A percentile compares a stretch with the other conserved stretches of the same genome.
Evolutionary conservation across 2,113 vertebrate genomes (phyloP).

Genomic region (Macaca mulatta): DNA sequence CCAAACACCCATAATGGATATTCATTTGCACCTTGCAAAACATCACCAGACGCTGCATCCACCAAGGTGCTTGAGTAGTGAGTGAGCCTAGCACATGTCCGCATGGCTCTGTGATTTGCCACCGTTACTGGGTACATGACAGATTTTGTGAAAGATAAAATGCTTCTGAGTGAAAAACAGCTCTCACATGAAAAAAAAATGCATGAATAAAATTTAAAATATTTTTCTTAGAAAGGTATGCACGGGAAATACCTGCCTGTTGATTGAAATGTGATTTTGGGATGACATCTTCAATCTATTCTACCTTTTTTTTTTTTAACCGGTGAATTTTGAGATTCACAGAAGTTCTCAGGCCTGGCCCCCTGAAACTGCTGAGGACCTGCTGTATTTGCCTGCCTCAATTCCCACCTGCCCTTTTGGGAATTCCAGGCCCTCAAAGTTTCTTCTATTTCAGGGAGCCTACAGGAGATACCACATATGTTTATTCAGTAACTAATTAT

Average conservation of each 20-base stretch:
- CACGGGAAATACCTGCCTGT: not conserved
- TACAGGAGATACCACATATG: not conserved
- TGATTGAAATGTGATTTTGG: not conserved
- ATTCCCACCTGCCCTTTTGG: not conserved
- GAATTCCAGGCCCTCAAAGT: not conserved
- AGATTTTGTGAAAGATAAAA: not conserved
- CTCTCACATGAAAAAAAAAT: not conserved
- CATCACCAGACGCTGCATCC: not conserved
- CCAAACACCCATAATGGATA: too few species aligned
- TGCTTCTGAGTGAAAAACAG: not conserved
- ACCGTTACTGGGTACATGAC: accelerated
- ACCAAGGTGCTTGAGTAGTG: not conserved
- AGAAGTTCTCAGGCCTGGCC: not conserved
- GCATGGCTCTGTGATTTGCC: not conserved
- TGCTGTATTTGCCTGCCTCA: not conserved
- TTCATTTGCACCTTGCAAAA: not conserved
- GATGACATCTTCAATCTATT: not conserved
- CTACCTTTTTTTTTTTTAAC: not conserved
- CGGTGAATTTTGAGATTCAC: not conserved
- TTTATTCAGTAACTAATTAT: not conserved
- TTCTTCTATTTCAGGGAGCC: not conserved
- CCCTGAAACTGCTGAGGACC: too few species aligned
- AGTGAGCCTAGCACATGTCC: too few species aligned
- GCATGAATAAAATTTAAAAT: not conserved
- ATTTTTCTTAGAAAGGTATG: not conserved